A percentile compares a stretch with the other conserved stretches of the same genome.
Evolutionary conservation across 2,113 vertebrate species (phyloP).

Genomic region (Apodemus speciosus): DNA sequence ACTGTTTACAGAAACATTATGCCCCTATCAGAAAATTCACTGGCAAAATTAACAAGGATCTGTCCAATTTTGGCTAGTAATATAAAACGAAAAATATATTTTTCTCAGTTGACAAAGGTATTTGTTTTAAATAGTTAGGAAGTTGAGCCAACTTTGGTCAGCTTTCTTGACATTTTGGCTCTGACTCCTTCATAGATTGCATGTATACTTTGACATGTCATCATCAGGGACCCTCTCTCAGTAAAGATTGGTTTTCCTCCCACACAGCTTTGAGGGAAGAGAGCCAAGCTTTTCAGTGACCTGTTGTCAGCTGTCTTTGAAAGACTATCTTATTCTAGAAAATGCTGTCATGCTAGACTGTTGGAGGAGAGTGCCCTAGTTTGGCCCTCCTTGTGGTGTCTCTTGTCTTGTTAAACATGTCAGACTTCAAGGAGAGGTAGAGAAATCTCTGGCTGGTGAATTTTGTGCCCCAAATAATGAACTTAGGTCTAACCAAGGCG

Average conservation of each 20-base stretch:
- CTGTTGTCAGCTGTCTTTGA: constrained; percentile 58
- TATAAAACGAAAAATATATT: constrained; percentile 40
- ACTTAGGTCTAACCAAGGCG: constrained; percentile 32
- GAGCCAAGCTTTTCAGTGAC: constrained; percentile 26
- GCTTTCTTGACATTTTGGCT: constrained; percentile 9
- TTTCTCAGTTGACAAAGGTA: constrained; percentile 27
- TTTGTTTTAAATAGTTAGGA: constrained; percentile 40
- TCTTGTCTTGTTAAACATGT: constrained; percentile 44
- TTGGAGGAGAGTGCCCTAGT: constrained; percentile 31
- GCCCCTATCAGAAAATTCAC: neutral
- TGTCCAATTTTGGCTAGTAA: neutral
- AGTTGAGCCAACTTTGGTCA: constrained; percentile 16
- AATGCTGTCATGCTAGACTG: constrained; percentile 37
- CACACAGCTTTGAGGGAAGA: constrained; percentile 36
- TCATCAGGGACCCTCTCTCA: neutral
- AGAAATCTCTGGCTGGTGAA: constrained; percentile 52
- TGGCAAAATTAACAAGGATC: constrained; percentile 17
- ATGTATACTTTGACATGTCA: neutral
- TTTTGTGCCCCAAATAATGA: constrained; percentile 1
- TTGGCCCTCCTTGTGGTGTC: constrained; percentile 9
- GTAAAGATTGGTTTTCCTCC: constrained; percentile 23
- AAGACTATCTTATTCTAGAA: neutral
- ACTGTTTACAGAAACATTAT: neutral
- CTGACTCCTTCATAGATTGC: constrained; percentile 39
- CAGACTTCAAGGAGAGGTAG: constrained; percentile 64